phyloP scores from a whole-genome alignment of 2,113 vertebrate genomes.

The Alexandromys fortis region DNA sequence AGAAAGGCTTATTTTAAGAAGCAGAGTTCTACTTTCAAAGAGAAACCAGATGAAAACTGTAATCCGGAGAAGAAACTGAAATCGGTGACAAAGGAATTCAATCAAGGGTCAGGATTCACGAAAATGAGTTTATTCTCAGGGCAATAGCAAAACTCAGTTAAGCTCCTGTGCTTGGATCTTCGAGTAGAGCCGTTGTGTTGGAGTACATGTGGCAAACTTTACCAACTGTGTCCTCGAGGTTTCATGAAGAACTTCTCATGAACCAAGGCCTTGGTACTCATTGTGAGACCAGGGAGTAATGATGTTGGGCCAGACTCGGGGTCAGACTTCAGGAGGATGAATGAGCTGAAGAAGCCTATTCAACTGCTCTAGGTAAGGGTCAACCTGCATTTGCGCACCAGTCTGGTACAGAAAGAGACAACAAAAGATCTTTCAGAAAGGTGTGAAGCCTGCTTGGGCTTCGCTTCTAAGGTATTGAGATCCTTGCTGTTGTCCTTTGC shows the following conservation, averaged over 20 bases:
- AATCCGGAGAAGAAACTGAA: slow-evolving; percentile 51
- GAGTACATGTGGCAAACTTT: not conserved
- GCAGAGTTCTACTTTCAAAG: not conserved
- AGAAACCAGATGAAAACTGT: slow-evolving; percentile 25
- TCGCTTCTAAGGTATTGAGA: not conserved
- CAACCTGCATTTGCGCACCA: not conserved
- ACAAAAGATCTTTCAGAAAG: not conserved
- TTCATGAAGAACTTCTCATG: not conserved
- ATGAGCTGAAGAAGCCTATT: not conserved
- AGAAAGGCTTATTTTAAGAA: slow-evolving; percentile 50
- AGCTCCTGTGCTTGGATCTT: not conserved
- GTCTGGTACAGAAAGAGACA: not conserved
- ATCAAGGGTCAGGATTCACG: slow-evolving; percentile 55
- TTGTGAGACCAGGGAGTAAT: not conserved
- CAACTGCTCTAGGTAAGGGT: not conserved
- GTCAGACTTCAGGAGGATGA: not conserved
- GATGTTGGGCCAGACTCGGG: not conserved
- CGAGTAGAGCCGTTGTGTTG: not conserved
- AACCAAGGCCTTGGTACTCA: not conserved
- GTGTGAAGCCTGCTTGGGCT: not conserved
- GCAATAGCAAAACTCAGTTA: slow-evolving; percentile 7
- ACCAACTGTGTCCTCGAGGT: not conserved
- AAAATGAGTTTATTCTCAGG: slow-evolving; percentile 30
- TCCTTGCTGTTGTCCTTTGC: not conserved
- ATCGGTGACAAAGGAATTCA: slow-evolving; percentile 46